phyloP scores from a whole-genome alignment of 92 coral and sea anemone genomes.

The Siderastrea radians region DNA sequence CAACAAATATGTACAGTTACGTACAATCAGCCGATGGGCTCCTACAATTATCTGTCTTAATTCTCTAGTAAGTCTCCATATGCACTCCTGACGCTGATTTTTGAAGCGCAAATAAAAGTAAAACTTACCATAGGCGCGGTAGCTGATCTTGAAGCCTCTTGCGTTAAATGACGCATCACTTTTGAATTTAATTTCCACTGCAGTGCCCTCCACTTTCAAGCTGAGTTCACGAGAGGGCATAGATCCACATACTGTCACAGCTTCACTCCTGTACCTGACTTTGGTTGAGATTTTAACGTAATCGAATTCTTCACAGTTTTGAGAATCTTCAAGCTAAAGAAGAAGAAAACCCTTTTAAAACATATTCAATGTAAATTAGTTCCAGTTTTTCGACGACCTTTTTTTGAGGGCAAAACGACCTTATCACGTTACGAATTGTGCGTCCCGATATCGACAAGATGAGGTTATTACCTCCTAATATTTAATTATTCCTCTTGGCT shows the following conservation, averaged over 20 bases:
- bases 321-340: conserved; percentile 30
- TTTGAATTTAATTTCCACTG: conserved; percentile 15
- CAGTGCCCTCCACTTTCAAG: conserved; percentile 11
- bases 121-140: conserved; percentile 28
- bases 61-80: background rate
- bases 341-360: background rate
- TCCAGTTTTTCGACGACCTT: background rate
- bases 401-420: too few relatives aligned
- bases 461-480: too few relatives aligned
- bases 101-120: too few relatives aligned
- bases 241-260: conserved; percentile 5
- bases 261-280: background rate
- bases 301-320: conserved; percentile 18
- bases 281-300: conserved; percentile 17
- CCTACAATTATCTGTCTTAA: background rate
- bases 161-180: background rate
- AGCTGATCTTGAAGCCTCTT: conserved; percentile 41
- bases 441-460: too few relatives aligned
- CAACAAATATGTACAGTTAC: background rate
- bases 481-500: too few relatives aligned
- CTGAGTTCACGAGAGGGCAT: conserved; percentile 8
- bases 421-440: too few relatives aligned
- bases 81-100: background rate
- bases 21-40: too few relatives aligned
- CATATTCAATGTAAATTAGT: background rate